A percentile compares a stretch with the other conserved stretches of the same genome.
Evolutionary conservation across 92 coral and sea anemone species (phyloP).

Genomic region (Bergia puertoricense): DNA sequence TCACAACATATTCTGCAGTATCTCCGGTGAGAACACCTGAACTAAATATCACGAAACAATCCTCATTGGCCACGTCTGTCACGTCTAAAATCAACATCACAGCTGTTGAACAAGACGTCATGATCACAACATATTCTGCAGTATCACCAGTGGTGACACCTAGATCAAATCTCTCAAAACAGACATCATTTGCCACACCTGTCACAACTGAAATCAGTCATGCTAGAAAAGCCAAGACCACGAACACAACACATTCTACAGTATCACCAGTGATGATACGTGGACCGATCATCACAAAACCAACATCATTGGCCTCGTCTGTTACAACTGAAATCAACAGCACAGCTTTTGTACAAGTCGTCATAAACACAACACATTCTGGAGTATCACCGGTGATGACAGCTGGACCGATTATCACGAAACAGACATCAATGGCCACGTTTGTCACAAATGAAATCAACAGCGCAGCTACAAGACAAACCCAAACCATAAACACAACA

Average conservation of each 20-base stretch:
- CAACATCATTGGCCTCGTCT: background rate
- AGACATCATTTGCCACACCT: background rate
- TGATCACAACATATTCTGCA: background rate
- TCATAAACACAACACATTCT: background rate
- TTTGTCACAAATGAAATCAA: background rate
- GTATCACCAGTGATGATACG: background rate
- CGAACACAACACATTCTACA: background rate
- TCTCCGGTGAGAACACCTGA: background rate
- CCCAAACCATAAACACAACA: background rate
- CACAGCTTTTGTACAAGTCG: background rate
- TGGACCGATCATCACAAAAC: background rate
- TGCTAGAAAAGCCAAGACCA: background rate
- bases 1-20: background rate
- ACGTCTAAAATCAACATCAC: too few species aligned
- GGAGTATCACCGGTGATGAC: background rate
- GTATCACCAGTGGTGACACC: background rate
- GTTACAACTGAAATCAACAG: background rate
- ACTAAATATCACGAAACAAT: background rate
- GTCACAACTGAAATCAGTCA: background rate
- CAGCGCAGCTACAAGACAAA: background rate
- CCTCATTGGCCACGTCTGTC: background rate
- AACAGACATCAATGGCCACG: background rate
- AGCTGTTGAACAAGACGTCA: background rate
- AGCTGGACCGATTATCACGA: background rate
- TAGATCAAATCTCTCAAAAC: background rate